Base-by-base conservation (phyloP, 2,888 invertebrate genomes). In the Maniola hyperantus region DNA sequence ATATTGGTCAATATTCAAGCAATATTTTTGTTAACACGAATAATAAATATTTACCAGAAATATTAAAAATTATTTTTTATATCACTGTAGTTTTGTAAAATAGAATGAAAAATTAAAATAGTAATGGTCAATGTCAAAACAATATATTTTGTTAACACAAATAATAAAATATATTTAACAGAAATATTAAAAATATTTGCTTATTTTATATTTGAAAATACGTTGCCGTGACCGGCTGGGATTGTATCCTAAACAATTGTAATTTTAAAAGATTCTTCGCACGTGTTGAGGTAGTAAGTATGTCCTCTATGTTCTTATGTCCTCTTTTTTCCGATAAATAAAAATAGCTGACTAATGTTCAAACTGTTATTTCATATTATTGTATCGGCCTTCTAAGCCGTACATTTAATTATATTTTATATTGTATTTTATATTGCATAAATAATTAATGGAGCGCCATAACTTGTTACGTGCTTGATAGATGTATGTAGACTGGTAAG, bases 291-390 rank as follows among this genome's bases (percentile, higher is more conserved):
- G 44, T 65, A 44, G n/a, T n/a, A 50, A 26, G 36, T 18, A 15
- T 4, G n/a, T n/a, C 55, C 50, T 65, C n/a, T n/a, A n/a, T n/a
- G n/a, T n/a, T n/a, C n/a, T n/a, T n/a, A n/a, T 44, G 39, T 60
- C 54, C 68, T 64, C n/a, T 67, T 71, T 71, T 57, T 64, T 44
- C 53, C 11, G 34, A 67, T 67, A 59, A 66, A 66, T 67, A 50
- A 51, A 69, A 71, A 66, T 69, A 67, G 39, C 13, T 26, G 26
- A 39, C 39, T 39, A 11, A 39, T 10, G 39, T 10, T 39, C 39
- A 26, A 39, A 39, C 39, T 10, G 4, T 39, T 39, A 11, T 39
- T 36, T 0, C 7, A 8, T 39, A 39, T 10, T 39, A 39, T 11
- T 39, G 11, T 10, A 39, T 39, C 39, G 39, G 8, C 39, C 11